Evolutionary conservation across 2,888 invertebrate genomes (phyloP).

Genomic region (Papilio protenor): DNA sequence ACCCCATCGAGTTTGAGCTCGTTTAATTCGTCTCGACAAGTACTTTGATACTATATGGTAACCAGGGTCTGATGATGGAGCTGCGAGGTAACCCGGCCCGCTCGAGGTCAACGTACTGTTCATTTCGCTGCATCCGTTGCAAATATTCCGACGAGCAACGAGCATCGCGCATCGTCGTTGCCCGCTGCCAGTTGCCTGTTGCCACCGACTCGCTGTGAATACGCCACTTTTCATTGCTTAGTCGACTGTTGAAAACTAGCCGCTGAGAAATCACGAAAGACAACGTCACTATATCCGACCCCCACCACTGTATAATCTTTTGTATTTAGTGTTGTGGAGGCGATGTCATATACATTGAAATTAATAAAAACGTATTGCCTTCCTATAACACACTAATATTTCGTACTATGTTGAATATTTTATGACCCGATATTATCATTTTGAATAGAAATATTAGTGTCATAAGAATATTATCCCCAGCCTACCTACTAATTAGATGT

Average conservation of each 20-base stretch:
- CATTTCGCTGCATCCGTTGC: constrained; percentile 84
- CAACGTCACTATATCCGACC: constrained; percentile 53
- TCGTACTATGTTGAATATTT: background rate
- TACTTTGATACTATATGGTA: no score
- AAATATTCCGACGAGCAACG: constrained; percentile 69
- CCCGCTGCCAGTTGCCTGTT: constrained; percentile 49
- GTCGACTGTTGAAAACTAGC: constrained; percentile 68
- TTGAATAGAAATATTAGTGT: background rate
- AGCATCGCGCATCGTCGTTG: constrained; percentile 59
- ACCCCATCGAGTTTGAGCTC: no score
- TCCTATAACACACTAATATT: background rate
- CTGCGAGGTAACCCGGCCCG: constrained; percentile 81
- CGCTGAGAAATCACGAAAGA: constrained; percentile 66
- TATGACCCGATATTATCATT: background rate
- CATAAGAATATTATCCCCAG: background rate
- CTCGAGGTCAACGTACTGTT: constrained; percentile 80
- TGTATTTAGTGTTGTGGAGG: background rate
- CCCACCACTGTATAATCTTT: background rate
- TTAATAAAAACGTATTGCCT: background rate
- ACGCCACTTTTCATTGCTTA: constrained; percentile 69
- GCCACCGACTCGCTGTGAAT: constrained; percentile 75
- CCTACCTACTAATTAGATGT: background rate
- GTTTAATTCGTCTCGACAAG: no score
- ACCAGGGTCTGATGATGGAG: no score
- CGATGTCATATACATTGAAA: background rate